Base-by-base conservation (phyloP, 1,140 invertebrate genomes). In the Ostrea edulis region DNA sequence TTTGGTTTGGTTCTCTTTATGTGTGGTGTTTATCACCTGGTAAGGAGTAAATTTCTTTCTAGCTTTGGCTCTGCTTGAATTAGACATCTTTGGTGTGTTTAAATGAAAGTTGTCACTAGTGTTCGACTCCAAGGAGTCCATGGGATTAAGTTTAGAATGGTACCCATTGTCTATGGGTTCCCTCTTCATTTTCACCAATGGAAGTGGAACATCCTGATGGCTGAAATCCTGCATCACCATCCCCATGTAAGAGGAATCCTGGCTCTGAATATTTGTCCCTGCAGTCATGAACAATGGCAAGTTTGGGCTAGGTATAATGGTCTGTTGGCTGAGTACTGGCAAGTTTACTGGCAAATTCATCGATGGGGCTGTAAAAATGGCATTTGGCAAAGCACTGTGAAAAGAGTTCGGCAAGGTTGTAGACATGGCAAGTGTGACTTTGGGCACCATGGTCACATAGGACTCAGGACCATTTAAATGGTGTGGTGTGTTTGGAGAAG, bases 181-280 rank as follows among this genome's bases (percentile, higher is more conserved):
- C 82, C 90, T 90, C 82, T 91, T 91, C 22, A 92, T 83, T 88
- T 89, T 91, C 87, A 91, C 90, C 88, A 92, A 87, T 82, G 89
- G 84, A 82, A 91, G 85, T 51, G 89, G 87, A 54, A 88, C 58
- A 68, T 89, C 89, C 54, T 90, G 90, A n/a, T 81, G 83, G 35
- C 25, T 88, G 14, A 44, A 86, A 65, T 82, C 65, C 20, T 77
- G 71, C 11, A 82, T 53, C 11, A 53, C 55, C 84, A 84, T 29
- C 29, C 54, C 68, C 29, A 82, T 86, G 29, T 54, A 86, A 85
- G 52, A 12, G 4, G 65, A 58, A 83, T 54, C 58, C 0, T 82
- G 14, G 65, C 77, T 84, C 20, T 82, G 22, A 83, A 77, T 82
- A 81, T 82, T 86, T 20, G 35, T 81, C 22, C 81, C 62, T 17